These are phyloP conservation scores for Indicator maculatus DNA, from an alignment of 2,113 vertebrate genomes.

Conservation along the genomic window DNA sequence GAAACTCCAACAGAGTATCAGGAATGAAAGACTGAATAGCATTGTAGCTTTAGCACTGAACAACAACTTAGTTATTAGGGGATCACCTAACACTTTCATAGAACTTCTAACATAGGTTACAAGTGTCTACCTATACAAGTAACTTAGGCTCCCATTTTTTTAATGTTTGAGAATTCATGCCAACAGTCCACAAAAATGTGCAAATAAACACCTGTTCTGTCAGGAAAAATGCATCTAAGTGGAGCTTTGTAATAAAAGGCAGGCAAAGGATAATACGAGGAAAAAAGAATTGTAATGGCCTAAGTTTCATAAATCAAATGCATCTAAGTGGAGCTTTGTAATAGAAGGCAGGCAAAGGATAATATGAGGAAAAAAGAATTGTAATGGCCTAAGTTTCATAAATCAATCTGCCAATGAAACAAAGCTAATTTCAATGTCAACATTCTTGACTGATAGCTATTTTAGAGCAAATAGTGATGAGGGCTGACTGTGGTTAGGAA, in stretches of 20 bases:
- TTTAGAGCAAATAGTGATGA: neutral
- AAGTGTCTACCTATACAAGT: neutral
- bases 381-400: neutral
- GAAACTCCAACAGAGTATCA: neutral
- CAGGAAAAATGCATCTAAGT: neutral
- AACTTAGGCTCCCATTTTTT: neutral
- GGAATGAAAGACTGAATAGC: neutral
- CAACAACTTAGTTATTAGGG: neutral
- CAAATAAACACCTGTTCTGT: neutral
- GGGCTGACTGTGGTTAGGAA: neutral
- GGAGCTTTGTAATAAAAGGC: neutral
- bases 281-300: neutral
- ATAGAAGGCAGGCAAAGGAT: neutral
- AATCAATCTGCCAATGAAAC: neutral
- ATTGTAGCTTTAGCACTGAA: neutral
- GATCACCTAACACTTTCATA: neutral
- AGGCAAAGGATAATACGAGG: neutral
- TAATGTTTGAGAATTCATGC: neutral
- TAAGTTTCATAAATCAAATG: slow-evolving; percentile 11
- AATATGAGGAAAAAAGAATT: neutral
- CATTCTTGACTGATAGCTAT: neutral
- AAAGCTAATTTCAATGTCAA: neutral
- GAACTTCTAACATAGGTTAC: neutral
- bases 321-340: neutral
- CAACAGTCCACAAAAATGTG: neutral